phyloP scores from a whole-genome alignment of 2,113 vertebrate species.

The Grallaria varia region DNA sequence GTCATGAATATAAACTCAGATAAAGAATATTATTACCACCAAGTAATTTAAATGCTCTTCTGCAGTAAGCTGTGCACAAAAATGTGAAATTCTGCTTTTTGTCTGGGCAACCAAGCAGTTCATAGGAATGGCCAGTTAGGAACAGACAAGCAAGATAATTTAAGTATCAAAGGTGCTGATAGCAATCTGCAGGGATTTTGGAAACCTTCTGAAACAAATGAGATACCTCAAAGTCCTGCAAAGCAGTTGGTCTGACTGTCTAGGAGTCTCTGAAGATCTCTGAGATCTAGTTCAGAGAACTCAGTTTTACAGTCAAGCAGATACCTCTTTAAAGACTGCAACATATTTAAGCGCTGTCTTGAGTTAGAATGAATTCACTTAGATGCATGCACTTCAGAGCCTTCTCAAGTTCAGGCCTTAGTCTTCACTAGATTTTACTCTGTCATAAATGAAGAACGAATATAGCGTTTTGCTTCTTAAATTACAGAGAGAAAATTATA shows the following conservation, averaged over 20 bases:
- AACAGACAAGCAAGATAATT: not conserved
- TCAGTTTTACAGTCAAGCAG: not conserved
- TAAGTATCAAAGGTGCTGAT: not conserved
- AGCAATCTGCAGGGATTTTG: not conserved
- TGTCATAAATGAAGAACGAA: not conserved
- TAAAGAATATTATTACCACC: not conserved
- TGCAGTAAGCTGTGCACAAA: not conserved
- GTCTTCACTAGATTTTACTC: not conserved
- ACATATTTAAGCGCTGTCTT: not conserved
- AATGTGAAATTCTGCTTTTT: not conserved
- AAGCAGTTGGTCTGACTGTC: not conserved
- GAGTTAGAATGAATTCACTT: not conserved
- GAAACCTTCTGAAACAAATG: not conserved
- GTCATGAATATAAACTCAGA: not conserved
- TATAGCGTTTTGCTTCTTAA: not conserved
- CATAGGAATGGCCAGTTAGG: not conserved
- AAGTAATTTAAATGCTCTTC: not conserved
- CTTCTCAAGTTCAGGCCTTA: not conserved
- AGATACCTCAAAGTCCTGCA: not conserved
- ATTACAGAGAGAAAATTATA: slow-evolving; percentile 1
- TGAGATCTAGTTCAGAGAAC: not conserved
- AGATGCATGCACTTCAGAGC: not conserved
- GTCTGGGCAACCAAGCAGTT: not conserved
- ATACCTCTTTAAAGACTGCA: not conserved
- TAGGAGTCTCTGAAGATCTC: not conserved